A percentile compares a stretch with the other conserved stretches of the same genome.
Conservation (phyloP, 2,797 vertebrate genomes). For the Notolabrus celidotus region DNA sequence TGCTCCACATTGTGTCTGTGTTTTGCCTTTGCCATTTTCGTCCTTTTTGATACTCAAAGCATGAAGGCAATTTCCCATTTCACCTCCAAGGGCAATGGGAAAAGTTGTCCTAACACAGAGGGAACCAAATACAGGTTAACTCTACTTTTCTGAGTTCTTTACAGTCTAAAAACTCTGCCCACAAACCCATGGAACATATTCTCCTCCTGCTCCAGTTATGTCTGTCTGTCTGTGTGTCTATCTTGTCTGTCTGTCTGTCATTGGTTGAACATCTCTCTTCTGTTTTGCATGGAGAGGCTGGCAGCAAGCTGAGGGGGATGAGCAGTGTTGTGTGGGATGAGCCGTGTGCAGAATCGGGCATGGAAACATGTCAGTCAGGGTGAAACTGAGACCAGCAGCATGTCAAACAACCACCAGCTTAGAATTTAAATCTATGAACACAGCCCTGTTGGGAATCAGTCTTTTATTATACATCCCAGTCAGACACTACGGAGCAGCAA, state of each 20-base stretch:
- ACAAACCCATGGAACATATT: slow-evolving; percentile 24
- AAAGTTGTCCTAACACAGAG: slow-evolving; percentile 24
- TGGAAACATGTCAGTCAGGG: slow-evolving; percentile 55
- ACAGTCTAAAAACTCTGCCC: slow-evolving; percentile 9
- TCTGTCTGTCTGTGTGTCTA: slow-evolving; percentile 48
- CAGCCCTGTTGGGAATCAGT: slow-evolving; percentile 9
- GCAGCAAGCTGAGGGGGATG: slow-evolving; percentile 52
- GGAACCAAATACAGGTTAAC: slow-evolving; percentile 22
- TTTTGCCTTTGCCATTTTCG: background rate
- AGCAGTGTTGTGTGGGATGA: slow-evolving; percentile 70
- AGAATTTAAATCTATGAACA: slow-evolving; percentile 53
- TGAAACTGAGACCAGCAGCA: slow-evolving; percentile 43
- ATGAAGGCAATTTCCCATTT: slow-evolving; percentile 36
- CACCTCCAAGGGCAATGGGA: slow-evolving; percentile 16
- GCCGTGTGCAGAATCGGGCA: slow-evolving; percentile 47
- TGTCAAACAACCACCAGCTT: slow-evolving; percentile 54
- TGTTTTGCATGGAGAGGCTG: slow-evolving; percentile 62
- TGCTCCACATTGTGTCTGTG: slow-evolving; percentile 2
- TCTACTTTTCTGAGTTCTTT: slow-evolving; percentile 17
- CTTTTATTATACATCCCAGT: background rate
- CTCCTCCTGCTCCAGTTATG: slow-evolving; percentile 26
- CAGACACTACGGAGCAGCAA: background rate
- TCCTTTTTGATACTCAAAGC: slow-evolving; percentile 26
- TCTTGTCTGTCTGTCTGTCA: slow-evolving; percentile 52
- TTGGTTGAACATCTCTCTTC: slow-evolving; percentile 29